Percentiles rank a stretch among this genome's conserved stretches.
phyloP scores from a whole-genome alignment of 2,888 invertebrate species.

The Dasypolia templi region DNA sequence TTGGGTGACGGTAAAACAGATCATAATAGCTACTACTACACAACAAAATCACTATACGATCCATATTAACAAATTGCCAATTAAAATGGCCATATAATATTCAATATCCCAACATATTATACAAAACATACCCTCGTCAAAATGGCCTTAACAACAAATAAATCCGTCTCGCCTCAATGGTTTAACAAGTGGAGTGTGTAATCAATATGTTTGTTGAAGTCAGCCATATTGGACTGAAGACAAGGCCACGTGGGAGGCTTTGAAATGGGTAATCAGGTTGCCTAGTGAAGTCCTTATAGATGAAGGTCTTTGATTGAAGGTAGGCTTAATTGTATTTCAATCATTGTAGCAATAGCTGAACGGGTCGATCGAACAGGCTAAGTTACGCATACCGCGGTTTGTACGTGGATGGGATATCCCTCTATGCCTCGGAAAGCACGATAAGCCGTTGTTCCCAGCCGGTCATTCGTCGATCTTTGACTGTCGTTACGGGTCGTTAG shows the following conservation, averaged over 20 bases:
- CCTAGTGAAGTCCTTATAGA: constrained; percentile 30
- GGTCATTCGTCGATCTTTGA: no score
- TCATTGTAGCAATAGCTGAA: no score
- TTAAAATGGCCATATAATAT: constrained; percentile 33
- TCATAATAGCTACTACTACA: not conserved
- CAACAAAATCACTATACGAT: not conserved
- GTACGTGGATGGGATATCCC: no score
- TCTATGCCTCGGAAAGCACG: no score
- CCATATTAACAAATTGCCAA: constrained; percentile 12
- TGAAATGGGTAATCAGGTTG: constrained; percentile 19
- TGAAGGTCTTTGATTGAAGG: not conserved
- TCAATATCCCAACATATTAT: constrained; percentile 29
- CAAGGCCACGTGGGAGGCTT: constrained; percentile 46
- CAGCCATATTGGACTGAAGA: constrained; percentile 66
- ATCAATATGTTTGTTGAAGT: constrained; percentile 71
- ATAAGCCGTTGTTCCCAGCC: no score
- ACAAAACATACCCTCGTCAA: constrained; percentile 54
- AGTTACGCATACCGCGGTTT: no score
- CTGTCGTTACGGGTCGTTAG: no score
- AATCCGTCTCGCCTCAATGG: constrained; percentile 60
- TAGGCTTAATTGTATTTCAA: not conserved
- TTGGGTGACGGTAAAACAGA: not conserved
- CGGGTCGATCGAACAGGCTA: no score
- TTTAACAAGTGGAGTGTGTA: constrained; percentile 63
- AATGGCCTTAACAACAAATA: constrained; percentile 52